These are phyloP conservation scores for Alviniconcha strummeri DNA, from an alignment of 2,888 invertebrate genomes.

Conservation along the genomic window DNA sequence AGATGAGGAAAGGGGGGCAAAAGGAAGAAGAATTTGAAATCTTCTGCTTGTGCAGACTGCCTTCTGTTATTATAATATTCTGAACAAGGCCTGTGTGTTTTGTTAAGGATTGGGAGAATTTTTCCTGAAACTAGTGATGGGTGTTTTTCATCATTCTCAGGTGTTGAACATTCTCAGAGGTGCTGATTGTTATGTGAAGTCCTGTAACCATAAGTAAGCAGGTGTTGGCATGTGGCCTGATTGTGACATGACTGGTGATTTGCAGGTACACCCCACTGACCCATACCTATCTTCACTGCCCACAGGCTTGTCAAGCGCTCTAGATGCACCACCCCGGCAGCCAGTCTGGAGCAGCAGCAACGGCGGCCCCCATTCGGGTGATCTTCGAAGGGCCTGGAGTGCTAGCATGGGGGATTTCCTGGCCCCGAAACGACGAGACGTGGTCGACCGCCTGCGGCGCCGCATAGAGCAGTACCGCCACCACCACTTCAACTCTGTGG, in stretches of 20 bases:
- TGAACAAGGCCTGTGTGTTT: too few relatives aligned
- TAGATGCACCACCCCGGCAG: slow-evolving; percentile 17
- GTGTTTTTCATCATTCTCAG: too few relatives aligned
- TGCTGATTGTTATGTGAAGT: too few relatives aligned
- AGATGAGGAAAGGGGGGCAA: too few relatives aligned
- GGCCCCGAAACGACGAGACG: slow-evolving; percentile 78
- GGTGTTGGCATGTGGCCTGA: too few relatives aligned
- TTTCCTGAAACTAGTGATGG: too few relatives aligned
- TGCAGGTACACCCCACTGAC: too few relatives aligned
- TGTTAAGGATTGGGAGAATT: too few relatives aligned
- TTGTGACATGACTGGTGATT: too few relatives aligned
- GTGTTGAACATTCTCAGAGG: too few relatives aligned
- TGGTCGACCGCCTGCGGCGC: slow-evolving; percentile 84
- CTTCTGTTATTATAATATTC: not conserved
- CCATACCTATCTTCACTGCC: not conserved
- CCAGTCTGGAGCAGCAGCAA: slow-evolving; percentile 3
- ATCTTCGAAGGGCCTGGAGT: slow-evolving; percentile 6
- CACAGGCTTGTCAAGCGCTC: slow-evolving; percentile 5
- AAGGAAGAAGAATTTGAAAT: not conserved
- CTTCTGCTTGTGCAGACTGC: not conserved
- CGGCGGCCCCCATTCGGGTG: not conserved
- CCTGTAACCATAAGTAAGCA: too few relatives aligned
- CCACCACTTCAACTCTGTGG: slow-evolving; percentile 89
- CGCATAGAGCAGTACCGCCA: slow-evolving; percentile 91
- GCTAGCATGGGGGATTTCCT: slow-evolving; percentile 75